Evolutionary conservation across 1,140 invertebrate genomes (phyloP).

Genomic region (Cydia amplana): DNA sequence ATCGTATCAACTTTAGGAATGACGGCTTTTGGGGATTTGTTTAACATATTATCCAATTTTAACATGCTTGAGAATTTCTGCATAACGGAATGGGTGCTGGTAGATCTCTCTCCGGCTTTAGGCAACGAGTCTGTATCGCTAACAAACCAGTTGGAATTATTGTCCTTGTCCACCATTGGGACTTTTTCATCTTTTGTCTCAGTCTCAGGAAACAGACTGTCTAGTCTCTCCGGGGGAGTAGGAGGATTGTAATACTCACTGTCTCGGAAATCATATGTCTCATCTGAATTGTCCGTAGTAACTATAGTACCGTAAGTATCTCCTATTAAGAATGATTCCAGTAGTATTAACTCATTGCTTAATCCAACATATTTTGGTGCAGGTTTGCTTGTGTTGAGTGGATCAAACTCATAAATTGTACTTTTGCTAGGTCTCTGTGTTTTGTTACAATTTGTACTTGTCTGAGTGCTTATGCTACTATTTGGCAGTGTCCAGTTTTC

Average conservation of each 20-base stretch:
- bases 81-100: slow-evolving; percentile 56
- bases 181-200: slow-evolving; percentile 35
- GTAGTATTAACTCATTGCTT: slow-evolving; percentile 67
- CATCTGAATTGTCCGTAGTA: slow-evolving; percentile 54
- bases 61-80: slow-evolving; percentile 65
- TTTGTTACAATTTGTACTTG: slow-evolving; percentile 18
- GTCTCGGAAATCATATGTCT: slow-evolving; percentile 58
- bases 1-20: slow-evolving; percentile 52
- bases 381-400: slow-evolving; percentile 51
- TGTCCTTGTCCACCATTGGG: slow-evolving; percentile 46
- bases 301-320: slow-evolving; percentile 69
- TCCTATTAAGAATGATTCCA: slow-evolving; percentile 68
- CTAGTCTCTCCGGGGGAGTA: slow-evolving; percentile 66
- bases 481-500: slow-evolving; percentile 63
- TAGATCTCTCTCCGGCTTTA: slow-evolving; percentile 44
- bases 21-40: slow-evolving; percentile 50
- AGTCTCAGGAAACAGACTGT: slow-evolving; percentile 56
- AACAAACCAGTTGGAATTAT: slow-evolving; percentile 62
- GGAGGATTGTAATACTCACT: slow-evolving; percentile 69
- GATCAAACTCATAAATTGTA: slow-evolving; percentile 74
- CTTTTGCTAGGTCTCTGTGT: slow-evolving; percentile 58
- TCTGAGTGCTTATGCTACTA: slow-evolving; percentile 29
- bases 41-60: slow-evolving; percentile 60
- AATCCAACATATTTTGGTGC: slow-evolving; percentile 61
- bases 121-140: slow-evolving; percentile 37